Evolutionary conservation across 2,888 invertebrate species (phyloP).

Genomic region (Baronia brevicornis): DNA sequence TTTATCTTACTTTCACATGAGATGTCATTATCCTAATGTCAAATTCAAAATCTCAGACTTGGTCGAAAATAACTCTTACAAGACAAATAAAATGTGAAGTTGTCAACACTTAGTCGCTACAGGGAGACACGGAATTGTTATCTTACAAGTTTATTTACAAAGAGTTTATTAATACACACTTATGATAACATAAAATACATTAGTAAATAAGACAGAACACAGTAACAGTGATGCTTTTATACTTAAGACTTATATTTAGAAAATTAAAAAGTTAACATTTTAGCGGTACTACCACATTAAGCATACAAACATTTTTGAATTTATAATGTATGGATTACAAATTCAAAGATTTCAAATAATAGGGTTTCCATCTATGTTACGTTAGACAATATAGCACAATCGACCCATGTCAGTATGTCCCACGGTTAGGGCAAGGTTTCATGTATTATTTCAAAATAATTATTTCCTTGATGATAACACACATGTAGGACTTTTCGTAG

Average conservation of each 20-base stretch:
- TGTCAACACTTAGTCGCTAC: conserved; percentile 53
- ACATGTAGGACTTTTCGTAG: too few relatives aligned
- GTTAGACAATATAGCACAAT: too few relatives aligned
- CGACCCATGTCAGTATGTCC: too few relatives aligned
- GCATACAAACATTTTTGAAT: too few relatives aligned
- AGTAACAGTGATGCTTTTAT: conserved; percentile 17
- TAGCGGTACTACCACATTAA: too few relatives aligned
- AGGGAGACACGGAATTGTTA: conserved; percentile 39
- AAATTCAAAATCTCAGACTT: conserved; percentile 11
- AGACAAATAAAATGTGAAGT: conserved; percentile 61
- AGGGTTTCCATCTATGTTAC: too few relatives aligned
- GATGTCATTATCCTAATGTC: conserved; percentile 1
- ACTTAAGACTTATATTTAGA: conserved; percentile 1
- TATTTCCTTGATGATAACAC: too few relatives aligned
- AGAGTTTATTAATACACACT: conserved; percentile 19
- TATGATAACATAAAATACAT: conserved; percentile 19
- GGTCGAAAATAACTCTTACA: conserved; percentile 30
- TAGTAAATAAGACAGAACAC: not conserved
- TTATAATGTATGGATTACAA: too few relatives aligned
- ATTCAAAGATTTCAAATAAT: too few relatives aligned
- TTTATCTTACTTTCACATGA: conserved; percentile 7
- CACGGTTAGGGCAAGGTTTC: too few relatives aligned
- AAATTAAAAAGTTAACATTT: too few relatives aligned
- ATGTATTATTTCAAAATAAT: too few relatives aligned
- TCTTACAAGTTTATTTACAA: conserved; percentile 48